These are phyloP conservation scores for Drosophila birchii DNA, from an alignment of 2,888 invertebrate genomes.

Conservation along the genomic window DNA sequence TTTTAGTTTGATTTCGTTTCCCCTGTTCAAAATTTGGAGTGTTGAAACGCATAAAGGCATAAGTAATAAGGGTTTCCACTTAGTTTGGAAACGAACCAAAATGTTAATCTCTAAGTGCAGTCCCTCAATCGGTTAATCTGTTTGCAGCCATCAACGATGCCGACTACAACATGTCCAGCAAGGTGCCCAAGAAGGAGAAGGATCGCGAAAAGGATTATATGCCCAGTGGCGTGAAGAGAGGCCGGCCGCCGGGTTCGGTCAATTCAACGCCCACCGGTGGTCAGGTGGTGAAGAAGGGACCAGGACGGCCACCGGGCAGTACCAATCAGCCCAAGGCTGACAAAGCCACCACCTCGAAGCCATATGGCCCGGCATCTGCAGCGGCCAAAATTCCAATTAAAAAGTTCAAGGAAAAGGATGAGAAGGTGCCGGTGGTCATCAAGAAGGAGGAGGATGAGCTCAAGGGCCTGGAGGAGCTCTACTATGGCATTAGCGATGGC, in stretches of 20 bases:
- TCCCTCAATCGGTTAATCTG: not conserved
- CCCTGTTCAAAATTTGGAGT: constrained; percentile 55
- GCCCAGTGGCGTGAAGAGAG: constrained; percentile 59
- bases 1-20: constrained; percentile 55
- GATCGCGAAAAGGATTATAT: constrained; percentile 57
- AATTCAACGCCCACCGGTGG: constrained; percentile 50
- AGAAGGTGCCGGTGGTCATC: constrained; percentile 62
- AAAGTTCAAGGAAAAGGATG: constrained; percentile 62
- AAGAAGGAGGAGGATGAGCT: constrained; percentile 79
- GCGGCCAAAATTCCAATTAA: constrained; percentile 44
- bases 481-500: constrained; percentile 82
- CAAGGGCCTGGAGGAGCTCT: constrained; percentile 83
- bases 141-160: constrained; percentile 83
- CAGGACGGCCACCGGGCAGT: constrained; percentile 41
- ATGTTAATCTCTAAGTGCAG: not conserved
- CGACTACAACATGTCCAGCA: constrained; percentile 73
- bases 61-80: not conserved
- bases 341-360: constrained; percentile 23
- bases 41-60: constrained; percentile 57
- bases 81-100: not conserved
- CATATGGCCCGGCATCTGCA: constrained; percentile 4
- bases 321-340: constrained; percentile 35
- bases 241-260: constrained; percentile 25
- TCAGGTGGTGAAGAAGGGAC: constrained; percentile 36
- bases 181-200: constrained; percentile 82